phyloP scores from a whole-genome alignment of 2,888 invertebrate species.

The Drosophila kambysellisi region DNA sequence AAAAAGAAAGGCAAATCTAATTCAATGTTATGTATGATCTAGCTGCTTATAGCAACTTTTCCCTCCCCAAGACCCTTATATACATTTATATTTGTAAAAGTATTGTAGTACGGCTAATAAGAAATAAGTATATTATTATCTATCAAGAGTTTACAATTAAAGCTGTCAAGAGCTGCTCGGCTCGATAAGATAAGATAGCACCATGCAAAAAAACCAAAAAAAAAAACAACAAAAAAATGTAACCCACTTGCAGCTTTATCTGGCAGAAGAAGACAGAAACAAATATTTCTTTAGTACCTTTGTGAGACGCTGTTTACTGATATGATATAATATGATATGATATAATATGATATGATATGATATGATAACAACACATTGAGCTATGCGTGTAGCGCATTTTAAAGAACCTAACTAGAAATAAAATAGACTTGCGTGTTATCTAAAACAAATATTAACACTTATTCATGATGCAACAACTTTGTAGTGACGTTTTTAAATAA shows the following conservation, averaged over 20 bases:
- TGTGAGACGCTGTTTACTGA: slow-evolving; percentile 53
- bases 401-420: slow-evolving; percentile 53
- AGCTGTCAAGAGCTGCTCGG: slow-evolving; percentile 54
- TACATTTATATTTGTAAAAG: slow-evolving; percentile 35
- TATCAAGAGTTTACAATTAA: slow-evolving; percentile 24
- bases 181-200: slow-evolving; percentile 49
- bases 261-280: slow-evolving; percentile 18
- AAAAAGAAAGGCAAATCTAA: background rate
- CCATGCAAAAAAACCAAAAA: slow-evolving; percentile 1
- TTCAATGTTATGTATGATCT: slow-evolving; percentile 53
- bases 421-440: slow-evolving; percentile 72
- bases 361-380: slow-evolving; percentile 41
- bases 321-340: slow-evolving; percentile 39
- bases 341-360: slow-evolving; percentile 45
- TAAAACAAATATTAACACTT: slow-evolving; percentile 68
- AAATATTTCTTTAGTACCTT: slow-evolving; percentile 78
- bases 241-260: slow-evolving; percentile 47
- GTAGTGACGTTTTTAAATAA: slow-evolving; percentile 83
- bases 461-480: slow-evolving; percentile 77
- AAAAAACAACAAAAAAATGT: background rate
- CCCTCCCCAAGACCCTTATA: slow-evolving; percentile 26
- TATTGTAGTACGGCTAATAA: slow-evolving; percentile 39
- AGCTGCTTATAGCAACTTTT: slow-evolving; percentile 16
- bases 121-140: slow-evolving; percentile 36
- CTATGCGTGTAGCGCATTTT: slow-evolving; percentile 73